These are phyloP conservation scores for Bacillus rossius DNA, from an alignment of 1,140 invertebrate genomes.

Conservation along the genomic window DNA sequence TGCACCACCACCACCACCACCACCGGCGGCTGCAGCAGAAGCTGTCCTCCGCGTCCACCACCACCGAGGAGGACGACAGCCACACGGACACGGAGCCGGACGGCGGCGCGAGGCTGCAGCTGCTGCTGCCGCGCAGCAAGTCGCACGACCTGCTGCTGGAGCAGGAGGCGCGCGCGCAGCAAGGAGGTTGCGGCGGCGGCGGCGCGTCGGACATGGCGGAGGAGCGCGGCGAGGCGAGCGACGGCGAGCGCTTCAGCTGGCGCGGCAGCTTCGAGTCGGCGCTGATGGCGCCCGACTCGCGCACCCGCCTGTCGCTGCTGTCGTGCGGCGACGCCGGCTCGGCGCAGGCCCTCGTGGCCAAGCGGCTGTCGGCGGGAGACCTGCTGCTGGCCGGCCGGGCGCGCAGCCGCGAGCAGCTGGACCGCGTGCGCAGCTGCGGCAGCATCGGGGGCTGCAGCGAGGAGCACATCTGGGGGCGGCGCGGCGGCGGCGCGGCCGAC, in stretches of 20 bases:
- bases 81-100: slow-evolving; percentile 56
- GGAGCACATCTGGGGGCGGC: slow-evolving; percentile 49
- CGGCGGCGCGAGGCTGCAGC: slow-evolving; percentile 38
- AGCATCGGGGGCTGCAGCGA: slow-evolving; percentile 66
- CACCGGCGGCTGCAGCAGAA: slow-evolving; percentile 51
- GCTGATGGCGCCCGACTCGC: slow-evolving; percentile 71
- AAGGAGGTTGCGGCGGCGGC: slow-evolving; percentile 37
- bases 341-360: slow-evolving; percentile 62
- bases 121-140: slow-evolving; percentile 56
- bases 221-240: slow-evolving; percentile 67
- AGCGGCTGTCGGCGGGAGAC: slow-evolving; percentile 71
- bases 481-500: slow-evolving; percentile 58
- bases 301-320: slow-evolving; percentile 65
- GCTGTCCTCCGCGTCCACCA: slow-evolving; percentile 56
- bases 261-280: slow-evolving; percentile 85
- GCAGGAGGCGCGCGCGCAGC: slow-evolving; percentile 44
- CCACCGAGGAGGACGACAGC: slow-evolving; percentile 68
- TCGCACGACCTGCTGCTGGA: slow-evolving; percentile 69
- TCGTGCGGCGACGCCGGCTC: slow-evolving; percentile 57
- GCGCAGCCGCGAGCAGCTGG: slow-evolving; percentile 62
- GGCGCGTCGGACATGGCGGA: slow-evolving; percentile 50
- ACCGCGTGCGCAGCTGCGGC: slow-evolving; percentile 72
- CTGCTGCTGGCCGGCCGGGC: slow-evolving; percentile 59
- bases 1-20: slow-evolving; percentile 40
- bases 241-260: slow-evolving; percentile 85